Base-by-base conservation (phyloP, 2,797 vertebrate species). In the Esox lucius region DNA sequence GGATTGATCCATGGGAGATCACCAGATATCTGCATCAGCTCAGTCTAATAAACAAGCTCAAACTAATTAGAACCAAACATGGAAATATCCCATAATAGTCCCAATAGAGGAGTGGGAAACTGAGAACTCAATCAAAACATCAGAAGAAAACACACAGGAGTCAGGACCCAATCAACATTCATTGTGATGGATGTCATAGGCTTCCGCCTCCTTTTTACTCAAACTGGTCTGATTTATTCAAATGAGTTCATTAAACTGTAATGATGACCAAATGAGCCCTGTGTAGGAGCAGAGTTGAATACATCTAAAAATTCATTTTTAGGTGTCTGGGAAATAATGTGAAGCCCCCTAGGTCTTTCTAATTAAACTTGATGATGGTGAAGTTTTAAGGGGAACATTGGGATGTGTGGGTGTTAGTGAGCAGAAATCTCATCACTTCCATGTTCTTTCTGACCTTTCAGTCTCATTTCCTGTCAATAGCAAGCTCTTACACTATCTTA, bases 31-130 rank as follows among this genome's bases (percentile, higher is more conserved):
- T 46, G 42, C 51, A 24, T 15, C 56, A n/a, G 19, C 56, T 13
- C 85, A 87, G 80, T 87, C 79, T 87, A 90, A 91, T 86, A 85
- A 91, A 88, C 88, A 90, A 76, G 84, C 80, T 24, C 68, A 87
- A 90, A 85, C 85, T 90, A 91, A 92, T 92, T 91, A 90, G 79
- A 68, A 46, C 82, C 81, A 86, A 78, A 88, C 85, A 75, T 83
- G 85, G 19, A 85, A 87, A 75, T 83, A 85, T 86, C 72, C 81
- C 75, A 82, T 86, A 85, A 82, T 73, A 35, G 73, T 49, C 81
- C 72, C 73, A 73, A 88, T 46, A 79, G 74, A 72, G 59, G 42
- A 70, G 64, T 64, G 71, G 75, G 72, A 82, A 71, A 70, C 39
- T 28, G 70, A 76, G 73, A 85, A 72, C 73, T 72, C 71, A 78